Base-by-base conservation (phyloP, 2,113 vertebrate genomes). In the Albula goreensis region DNA sequence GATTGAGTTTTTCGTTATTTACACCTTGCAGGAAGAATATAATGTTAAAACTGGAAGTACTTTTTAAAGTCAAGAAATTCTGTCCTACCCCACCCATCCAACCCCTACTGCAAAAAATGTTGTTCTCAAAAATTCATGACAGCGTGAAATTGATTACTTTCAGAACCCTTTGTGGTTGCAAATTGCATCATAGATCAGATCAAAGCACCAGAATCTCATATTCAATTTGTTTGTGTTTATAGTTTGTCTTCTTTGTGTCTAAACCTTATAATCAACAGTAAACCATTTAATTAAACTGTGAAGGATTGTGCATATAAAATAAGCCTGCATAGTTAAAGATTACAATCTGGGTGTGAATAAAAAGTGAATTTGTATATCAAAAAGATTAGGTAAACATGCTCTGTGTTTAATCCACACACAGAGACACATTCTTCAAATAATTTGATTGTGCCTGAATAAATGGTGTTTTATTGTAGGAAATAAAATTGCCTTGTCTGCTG, bases 311-410 rank as follows among this genome's bases (percentile, higher is more conserved):
- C 7, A 22, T 87, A 79, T 63, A 84, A 82, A 89, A 88, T 88
- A 85, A 78, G 87, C 70, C 66, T 25, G 82, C 85, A 84, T 66
- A 15, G 81, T 83, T 85, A 50, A 85, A 86, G 88, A 90, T 90
- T 89, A 87, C 87, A 82, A 90, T 90, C 85, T 48, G 79, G 86
- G 79, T 85, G 17, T 82, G 63, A 70, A 86, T 82, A 15, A 83
- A 86, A 85, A 79, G 86, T 22, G 83, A 90, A 83, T 86, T 78
- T 60, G 79, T 86, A 85, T 82, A 52, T 86, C 77, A 88, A 85
- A 85, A 60, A 50, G 80, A 66, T 60, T 57, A 78, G 56, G 41
- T 50, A 51, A 57, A 80, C 25, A 53, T 51, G 41, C 80, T 81
- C 49, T 81, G 52, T n/a, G 22, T 81, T 85, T 50, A 85, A 79